Base-by-base conservation (phyloP, 2,888 invertebrate species). In the Periphyllus acericola region DNA sequence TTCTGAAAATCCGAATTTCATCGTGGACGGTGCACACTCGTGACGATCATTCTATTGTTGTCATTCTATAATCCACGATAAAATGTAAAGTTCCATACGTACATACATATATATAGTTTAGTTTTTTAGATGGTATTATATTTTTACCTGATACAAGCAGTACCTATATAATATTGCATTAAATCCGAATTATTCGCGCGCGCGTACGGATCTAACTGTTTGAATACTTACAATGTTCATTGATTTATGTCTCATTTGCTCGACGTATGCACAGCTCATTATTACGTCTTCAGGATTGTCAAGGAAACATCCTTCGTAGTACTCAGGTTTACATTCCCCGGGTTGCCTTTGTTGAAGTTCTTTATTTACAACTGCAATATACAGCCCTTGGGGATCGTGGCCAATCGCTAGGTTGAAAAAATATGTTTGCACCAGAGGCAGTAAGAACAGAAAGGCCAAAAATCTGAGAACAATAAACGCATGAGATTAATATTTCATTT, bases 371-470 rank as follows among this genome's bases (percentile, higher is more conserved):
- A 98, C 93, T 0, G 95, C 97, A 68, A 98, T 90, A 81, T 93
- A 93, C 0, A 98, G 92, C 88, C 94, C 94, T 83, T 93, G 93
- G 0, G 96, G 96, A 90, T 97, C 95, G 81, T 94, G 94, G 0
- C 97, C 97, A 83, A 97, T 94, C 52, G 97, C 95, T 88, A 95
- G 91, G 92, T 97, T 95, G 92, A 98, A 97, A 68, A 96, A 93
- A 72, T 94, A 92, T 89, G 95, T 93, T 93, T 97, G 95, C 40
- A 97, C 92, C 29, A 97, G 92, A 25, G 98, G 98, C 91, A 98
- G 95, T 88, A 96, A 90, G 89, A 97, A 92, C 89, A 97, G 94
- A 92, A 98, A 98, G 89, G 95, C 92, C 52, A 97, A 92, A 68
- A 96, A 96, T 14, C 96, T 97, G 92, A n/a, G 93, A 92, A 89